These are phyloP conservation scores for Schizopygopsis pylzovi DNA, from an alignment of 2,797 vertebrate genomes.

Conservation along the genomic window DNA sequence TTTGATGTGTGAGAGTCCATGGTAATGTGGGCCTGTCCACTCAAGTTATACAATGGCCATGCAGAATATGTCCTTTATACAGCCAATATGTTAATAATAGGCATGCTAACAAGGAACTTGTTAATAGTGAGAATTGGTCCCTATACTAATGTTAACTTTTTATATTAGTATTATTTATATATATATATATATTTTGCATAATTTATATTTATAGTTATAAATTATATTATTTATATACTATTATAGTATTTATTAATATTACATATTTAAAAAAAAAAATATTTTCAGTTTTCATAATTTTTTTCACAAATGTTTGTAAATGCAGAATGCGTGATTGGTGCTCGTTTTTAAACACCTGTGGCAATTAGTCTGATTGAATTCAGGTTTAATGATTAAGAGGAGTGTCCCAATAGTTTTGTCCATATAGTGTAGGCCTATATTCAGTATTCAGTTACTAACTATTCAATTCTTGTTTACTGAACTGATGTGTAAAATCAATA, in stretches of 20 bases:
- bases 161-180: too few relatives aligned
- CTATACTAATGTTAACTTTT: not conserved
- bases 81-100: not conserved
- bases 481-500: not conserved
- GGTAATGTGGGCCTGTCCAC: too few relatives aligned
- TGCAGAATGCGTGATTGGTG: too few relatives aligned
- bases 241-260: not conserved
- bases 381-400: not conserved
- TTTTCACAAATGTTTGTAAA: too few relatives aligned
- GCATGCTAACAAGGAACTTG: not conserved
- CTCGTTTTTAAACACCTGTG: too few relatives aligned
- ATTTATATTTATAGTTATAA: too few relatives aligned
- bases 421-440: not conserved
- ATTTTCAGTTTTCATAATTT: too few relatives aligned
- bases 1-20: too few relatives aligned
- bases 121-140: not conserved
- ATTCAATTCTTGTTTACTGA: not conserved
- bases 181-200: too few relatives aligned
- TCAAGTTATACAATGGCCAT: too few relatives aligned
- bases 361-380: too few relatives aligned
- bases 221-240: not conserved
- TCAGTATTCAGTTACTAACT: not conserved
- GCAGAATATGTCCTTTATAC: not conserved
- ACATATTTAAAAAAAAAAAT: too few relatives aligned
- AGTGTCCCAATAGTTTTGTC: not conserved